Evolutionary conservation across 2,888 invertebrate species (phyloP), one percentile per base, ranked within the genome.

Genomic region (Kryphioiulus occultus): DNA sequence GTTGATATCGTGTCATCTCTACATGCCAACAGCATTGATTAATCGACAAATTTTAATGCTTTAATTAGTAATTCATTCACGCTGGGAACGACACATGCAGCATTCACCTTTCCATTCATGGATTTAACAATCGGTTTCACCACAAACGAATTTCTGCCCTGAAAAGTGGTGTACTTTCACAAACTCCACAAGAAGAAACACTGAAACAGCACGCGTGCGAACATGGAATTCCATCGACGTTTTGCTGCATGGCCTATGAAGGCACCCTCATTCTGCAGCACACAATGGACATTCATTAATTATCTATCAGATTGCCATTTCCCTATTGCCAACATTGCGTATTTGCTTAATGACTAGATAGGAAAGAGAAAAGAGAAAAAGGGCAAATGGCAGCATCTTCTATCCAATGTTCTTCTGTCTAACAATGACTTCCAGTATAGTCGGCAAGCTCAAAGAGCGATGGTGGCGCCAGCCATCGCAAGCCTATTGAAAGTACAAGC

Each of bases 351-450:
- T 68, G 68, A 68, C 9, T 22, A 68, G 22, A 5, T 3, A 68
- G 22, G 10, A 1, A 26, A 9, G 10, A 22, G 68, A 26, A 68
- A 26, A 68, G 26, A 68, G 17, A 26, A 2, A 26, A 68, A 26
- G 68, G 68, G 22, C 53, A 68, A 68, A n/a, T 68, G 68, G 68
- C 68, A 68, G 68, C 68, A 68, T n/a, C 68, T 68, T 68, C 53
- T 2, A n/a, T n/a, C 68, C 22, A 68, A 68, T 22, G 53, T 59
- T 19, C 53, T n/a, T n/a, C n/a, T 26, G 68, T 9, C 22, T 0
- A 68, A 68, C 68, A 68, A 68, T 68, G 22, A n/a, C 5, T 68
- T 68, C 9, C 22, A 68, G n/a, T 68, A 9, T n/a, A 68, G 68
- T 68, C 68, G 68, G 68, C 68, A 68, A 4, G n/a, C 22, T 68